Evolutionary conservation across 2,888 invertebrate species (phyloP), one percentile per base, ranked within the genome.

Genomic region (Cistogaster globosa): DNA sequence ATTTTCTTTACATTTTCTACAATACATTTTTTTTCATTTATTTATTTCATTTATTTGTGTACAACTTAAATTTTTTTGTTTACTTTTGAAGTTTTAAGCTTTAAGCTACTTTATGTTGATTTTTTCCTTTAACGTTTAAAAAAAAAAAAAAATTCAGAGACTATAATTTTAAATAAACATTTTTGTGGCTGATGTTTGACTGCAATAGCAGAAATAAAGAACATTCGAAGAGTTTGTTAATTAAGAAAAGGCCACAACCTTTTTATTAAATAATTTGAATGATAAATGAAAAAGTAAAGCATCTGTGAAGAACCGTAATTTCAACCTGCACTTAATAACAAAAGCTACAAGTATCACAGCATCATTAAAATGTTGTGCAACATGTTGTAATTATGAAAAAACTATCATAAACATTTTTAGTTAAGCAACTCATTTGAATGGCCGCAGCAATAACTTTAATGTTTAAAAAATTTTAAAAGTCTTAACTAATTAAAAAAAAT

Each of bases 91-190:
- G 42, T 69, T 82, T 65, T 58, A 62, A 74, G 84, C 84, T 72
- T 68, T 58, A 55, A 78, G 77, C 78, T 55, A 58, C 22, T 78
- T 78, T 78, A 78, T 78, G 81, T 85, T 78, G 32, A 81, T 77
- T 69, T 63, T 55, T 26, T 60, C 51, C 20, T 36, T 8, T 53
- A 12, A 51, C 51, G 18, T 38, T n/a, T 9, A 12, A 67, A 58
- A 16, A 45, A 22, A 42, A 42, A 20, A 32, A 26, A 45, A 32
- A 51, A 60, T 42, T 18, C 8, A 53, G n/a, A 81, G 60, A 81
- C 81, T 62, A 81, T 75, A 18, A 74, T 26, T 62, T 60, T 65
- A 65, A 48, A 20, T 22, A 18, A 51, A 42, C 42, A 42, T 42
- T 53, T 60, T 48, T 76, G 26, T 58, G 48, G 48, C 48, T 78